Conservation (phyloP, 2,888 invertebrate genomes). For the Dicyrtomina minuta region DNA sequence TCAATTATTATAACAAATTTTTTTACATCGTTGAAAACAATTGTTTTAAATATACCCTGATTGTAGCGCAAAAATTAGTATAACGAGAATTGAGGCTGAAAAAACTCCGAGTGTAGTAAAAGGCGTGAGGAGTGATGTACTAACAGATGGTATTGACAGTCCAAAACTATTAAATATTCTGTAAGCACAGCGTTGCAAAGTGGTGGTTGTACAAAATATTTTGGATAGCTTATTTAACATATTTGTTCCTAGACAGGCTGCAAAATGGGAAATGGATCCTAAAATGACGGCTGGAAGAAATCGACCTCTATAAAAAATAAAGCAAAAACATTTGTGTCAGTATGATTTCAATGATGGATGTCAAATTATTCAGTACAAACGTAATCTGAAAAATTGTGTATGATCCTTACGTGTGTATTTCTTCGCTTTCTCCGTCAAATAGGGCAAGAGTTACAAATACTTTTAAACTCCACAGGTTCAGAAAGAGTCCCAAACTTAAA, state of each 20-base stretch:
- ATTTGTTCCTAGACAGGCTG: conserved; percentile 46
- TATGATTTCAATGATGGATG: too few relatives aligned
- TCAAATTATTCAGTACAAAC: too few relatives aligned
- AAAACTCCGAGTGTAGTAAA: conserved; percentile 49
- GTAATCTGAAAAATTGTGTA: too few relatives aligned
- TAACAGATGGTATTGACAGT: conserved; percentile 36
- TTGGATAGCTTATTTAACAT: conserved; percentile 48
- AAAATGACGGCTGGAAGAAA: conserved; percentile 48
- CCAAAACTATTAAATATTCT: conserved; percentile 28
- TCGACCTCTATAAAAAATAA: conserved; percentile 42
- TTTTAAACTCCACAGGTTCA: conserved; percentile 48
- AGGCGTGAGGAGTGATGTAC: conserved; percentile 44
- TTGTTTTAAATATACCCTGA: conserved; percentile 39
- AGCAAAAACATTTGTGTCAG: conserved; percentile 3
- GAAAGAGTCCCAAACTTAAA: conserved; percentile 46
- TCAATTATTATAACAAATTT: neutral
- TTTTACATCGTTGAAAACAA: neutral
- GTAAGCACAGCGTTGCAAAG: conserved; percentile 23
- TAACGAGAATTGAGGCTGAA: conserved; percentile 40
- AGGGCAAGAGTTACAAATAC: conserved; percentile 41
- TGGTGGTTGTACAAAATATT: conserved; percentile 33
- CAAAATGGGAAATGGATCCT: conserved; percentile 49
- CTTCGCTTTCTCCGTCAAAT: conserved; percentile 39
- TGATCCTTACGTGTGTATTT: conserved; percentile 52
- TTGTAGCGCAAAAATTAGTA: conserved; percentile 46